These are phyloP conservation scores for Brachionus sp. DNA, from an alignment of 1,140 invertebrate species.

Conservation along the genomic window DNA sequence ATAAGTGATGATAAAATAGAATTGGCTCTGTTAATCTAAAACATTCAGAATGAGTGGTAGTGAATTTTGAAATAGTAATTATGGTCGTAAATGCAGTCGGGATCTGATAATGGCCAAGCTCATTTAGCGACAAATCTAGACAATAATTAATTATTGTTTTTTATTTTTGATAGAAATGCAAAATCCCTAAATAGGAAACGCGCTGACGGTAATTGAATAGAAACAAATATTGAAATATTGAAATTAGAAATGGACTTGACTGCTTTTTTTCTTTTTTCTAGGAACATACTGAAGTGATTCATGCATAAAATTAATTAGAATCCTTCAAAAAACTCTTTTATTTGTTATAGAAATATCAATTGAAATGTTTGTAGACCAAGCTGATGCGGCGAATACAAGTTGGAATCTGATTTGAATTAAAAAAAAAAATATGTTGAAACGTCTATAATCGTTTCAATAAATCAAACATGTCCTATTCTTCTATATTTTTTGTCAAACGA, in stretches of 20 bases:
- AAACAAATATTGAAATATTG: conserved; percentile 22
- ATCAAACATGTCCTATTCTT: conserved; percentile 1
- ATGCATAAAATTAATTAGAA: conserved; percentile 45
- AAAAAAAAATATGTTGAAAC: neutral
- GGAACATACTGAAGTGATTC: conserved; percentile 11
- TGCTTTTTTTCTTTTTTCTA: neutral
- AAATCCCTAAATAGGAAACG: conserved; percentile 7
- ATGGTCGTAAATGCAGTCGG: neutral
- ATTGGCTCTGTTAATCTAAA: neutral
- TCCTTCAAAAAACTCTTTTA: conserved; percentile 24
- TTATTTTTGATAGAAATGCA: neutral
- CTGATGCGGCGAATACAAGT: neutral
- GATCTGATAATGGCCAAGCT: neutral
- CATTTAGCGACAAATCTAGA: conserved; percentile 16
- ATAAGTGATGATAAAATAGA: neutral
- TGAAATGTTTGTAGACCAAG: conserved; percentile 1
- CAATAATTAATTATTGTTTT: conserved; percentile 42
- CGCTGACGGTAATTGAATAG: conserved; percentile 33
- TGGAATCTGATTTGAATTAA: neutral
- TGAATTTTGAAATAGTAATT: neutral
- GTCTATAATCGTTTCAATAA: neutral
- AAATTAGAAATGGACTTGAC: conserved; percentile 37
- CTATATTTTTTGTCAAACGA: neutral
- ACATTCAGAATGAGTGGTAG: neutral
- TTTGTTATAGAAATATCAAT: conserved; percentile 15